Conservation (phyloP, 2,888 invertebrate genomes). For the Anoplius nigerrimus region DNA sequence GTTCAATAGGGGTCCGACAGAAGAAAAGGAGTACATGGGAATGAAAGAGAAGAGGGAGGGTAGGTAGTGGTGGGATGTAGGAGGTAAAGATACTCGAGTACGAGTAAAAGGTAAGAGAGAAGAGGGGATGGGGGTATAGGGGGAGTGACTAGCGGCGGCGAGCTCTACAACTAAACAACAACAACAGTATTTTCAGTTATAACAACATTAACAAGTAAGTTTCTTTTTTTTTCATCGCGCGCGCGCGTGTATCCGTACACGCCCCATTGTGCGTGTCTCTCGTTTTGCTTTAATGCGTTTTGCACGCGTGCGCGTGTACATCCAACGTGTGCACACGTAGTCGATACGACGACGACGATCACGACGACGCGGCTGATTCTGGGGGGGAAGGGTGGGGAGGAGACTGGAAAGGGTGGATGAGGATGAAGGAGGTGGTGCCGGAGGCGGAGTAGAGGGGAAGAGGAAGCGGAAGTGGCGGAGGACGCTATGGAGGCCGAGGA, state of each 20-base stretch:
- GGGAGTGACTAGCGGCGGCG: conserved; percentile 75
- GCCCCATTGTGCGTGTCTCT: conserved; percentile 35
- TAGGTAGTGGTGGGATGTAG: background rate
- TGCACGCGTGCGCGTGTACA: conserved; percentile 31
- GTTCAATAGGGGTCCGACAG: background rate
- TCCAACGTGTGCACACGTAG: background rate
- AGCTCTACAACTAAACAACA: conserved; percentile 76
- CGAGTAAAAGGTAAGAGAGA: conserved; percentile 11
- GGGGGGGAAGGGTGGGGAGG: background rate
- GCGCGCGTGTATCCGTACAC: conserved; percentile 48
- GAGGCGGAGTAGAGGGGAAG: conserved; percentile 7
- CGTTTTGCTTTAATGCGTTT: conserved; percentile 18
- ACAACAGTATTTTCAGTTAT: conserved; percentile 76
- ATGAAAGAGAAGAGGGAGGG: background rate
- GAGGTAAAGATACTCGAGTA: conserved; percentile 1
- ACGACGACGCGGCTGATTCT: background rate
- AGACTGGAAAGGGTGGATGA: conserved; percentile 1
- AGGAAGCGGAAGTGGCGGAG: background rate
- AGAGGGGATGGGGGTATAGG: conserved; percentile 29
- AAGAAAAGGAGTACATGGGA: background rate
- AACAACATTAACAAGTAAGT: conserved; percentile 76
- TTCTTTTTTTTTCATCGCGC: conserved; percentile 45
- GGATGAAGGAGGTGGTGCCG: background rate
- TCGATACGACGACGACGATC: too few relatives aligned
- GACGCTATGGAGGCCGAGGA: too few relatives aligned